Percentiles rank a stretch among this genome's conserved stretches.
Evolutionary conservation across 2,888 invertebrate genomes (phyloP).

Genomic region (Cordilura impudica): DNA sequence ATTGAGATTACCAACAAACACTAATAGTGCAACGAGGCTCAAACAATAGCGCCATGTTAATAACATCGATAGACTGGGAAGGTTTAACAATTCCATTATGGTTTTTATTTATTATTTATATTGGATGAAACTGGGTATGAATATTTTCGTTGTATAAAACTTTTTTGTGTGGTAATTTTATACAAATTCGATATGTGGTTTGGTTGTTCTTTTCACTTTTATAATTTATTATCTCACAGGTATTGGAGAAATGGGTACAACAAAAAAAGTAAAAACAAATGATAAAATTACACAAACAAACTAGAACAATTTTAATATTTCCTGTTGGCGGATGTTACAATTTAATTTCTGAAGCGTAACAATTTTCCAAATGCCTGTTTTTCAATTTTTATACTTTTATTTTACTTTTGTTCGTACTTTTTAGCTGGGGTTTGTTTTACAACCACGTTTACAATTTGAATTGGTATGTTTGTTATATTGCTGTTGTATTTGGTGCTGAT

Average conservation of each 20-base stretch:
- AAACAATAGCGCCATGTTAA: conserved; percentile 69
- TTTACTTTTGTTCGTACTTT: conserved; percentile 22
- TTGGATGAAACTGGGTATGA: too few species aligned
- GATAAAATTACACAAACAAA: conserved; percentile 44
- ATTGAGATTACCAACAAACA: conserved; percentile 72
- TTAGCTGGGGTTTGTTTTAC: conserved; percentile 29
- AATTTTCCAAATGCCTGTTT: conserved; percentile 57
- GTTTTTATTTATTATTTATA: background rate
- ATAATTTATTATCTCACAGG: conserved; percentile 58
- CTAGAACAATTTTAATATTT: conserved; percentile 65
- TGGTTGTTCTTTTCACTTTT: conserved; percentile 7
- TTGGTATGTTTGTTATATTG: conserved; percentile 37
- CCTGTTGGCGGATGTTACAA: conserved; percentile 69
- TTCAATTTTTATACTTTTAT: conserved; percentile 4
- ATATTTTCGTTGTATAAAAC: conserved; percentile 23
- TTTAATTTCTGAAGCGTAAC: conserved; percentile 67
- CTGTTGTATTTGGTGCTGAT: conserved; percentile 45
- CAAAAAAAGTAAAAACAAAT: conserved; percentile 9
- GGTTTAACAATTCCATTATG: conserved; percentile 52
- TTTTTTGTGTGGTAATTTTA: conserved; percentile 10
- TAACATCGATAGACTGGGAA: conserved; percentile 59
- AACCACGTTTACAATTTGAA: conserved; percentile 25
- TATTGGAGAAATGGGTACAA: conserved; percentile 4
- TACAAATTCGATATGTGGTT: conserved; percentile 45
- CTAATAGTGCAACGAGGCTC: conserved; percentile 71